phyloP scores from a whole-genome alignment of 30 jellyfish, hydroid and myxozoan species.

The Aurelia sp. region DNA sequence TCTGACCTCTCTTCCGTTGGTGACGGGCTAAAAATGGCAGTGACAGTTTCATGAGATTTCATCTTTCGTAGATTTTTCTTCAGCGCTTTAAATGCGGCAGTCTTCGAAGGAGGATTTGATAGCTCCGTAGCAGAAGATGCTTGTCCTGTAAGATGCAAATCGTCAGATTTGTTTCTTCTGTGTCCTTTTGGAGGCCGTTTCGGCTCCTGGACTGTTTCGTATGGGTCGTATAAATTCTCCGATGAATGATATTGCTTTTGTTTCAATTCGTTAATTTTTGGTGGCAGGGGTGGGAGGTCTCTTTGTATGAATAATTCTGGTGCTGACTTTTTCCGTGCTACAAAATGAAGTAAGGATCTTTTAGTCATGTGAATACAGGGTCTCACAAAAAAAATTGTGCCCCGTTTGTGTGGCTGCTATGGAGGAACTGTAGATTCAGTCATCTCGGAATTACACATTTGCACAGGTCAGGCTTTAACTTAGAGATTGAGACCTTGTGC shows the following conservation, averaged over 20 bases:
- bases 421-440: no score
- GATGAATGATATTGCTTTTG: neutral
- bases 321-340: constrained; percentile 56
- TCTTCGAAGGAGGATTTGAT: neutral
- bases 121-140: neutral
- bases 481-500: no score
- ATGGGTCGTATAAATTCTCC: constrained; percentile 1
- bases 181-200: constrained; percentile 15
- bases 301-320: constrained; percentile 46
- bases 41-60: constrained; percentile 90
- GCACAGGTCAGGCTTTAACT: no score
- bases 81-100: constrained; percentile 25
- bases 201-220: neutral
- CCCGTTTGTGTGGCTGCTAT: no score
- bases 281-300: constrained; percentile 65
- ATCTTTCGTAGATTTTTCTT: constrained; percentile 82
- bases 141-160: neutral
- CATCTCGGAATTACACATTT: no score
- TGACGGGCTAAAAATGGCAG: constrained; percentile 43
- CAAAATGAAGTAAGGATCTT: no score
- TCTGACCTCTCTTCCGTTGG: constrained; percentile 15
- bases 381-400: no score
- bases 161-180: constrained; percentile 58
- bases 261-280: constrained; percentile 8
- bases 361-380: no score